Evolutionary conservation across 1,140 invertebrate genomes (phyloP).

Genomic region (Physella acuta): DNA sequence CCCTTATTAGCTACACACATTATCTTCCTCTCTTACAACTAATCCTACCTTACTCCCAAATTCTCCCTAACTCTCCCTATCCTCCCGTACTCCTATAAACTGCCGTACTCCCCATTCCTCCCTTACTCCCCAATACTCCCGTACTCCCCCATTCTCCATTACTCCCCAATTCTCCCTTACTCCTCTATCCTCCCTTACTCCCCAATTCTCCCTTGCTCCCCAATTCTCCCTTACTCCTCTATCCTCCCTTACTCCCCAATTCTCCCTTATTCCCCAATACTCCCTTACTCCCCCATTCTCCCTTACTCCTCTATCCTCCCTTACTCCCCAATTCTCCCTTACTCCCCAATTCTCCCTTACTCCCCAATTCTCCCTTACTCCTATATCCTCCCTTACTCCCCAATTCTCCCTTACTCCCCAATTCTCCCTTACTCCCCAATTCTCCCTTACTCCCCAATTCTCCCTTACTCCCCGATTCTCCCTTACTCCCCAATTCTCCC

Average conservation of each 20-base stretch:
- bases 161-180: not conserved
- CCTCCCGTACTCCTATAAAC: not conserved
- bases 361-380: not conserved
- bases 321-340: not conserved
- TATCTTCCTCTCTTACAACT: not conserved
- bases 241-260: not conserved
- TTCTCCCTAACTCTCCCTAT: not conserved
- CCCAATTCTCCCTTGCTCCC: not conserved
- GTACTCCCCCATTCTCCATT: not conserved
- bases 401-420: not conserved
- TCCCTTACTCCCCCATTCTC: not conserved
- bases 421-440: not conserved
- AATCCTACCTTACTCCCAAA: not conserved
- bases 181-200: too few species aligned
- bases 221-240: not conserved
- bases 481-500: not conserved
- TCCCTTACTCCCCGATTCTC: not conserved
- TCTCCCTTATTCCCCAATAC: not conserved
- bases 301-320: conserved; percentile 1
- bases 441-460: not conserved
- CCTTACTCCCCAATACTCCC: not conserved
- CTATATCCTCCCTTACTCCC: not conserved
- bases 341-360: not conserved
- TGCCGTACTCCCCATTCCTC: not conserved
- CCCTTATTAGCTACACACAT: not conserved